Evolutionary conservation across 1,140 invertebrate genomes (phyloP).

Genomic region (Leucophenga varia): DNA sequence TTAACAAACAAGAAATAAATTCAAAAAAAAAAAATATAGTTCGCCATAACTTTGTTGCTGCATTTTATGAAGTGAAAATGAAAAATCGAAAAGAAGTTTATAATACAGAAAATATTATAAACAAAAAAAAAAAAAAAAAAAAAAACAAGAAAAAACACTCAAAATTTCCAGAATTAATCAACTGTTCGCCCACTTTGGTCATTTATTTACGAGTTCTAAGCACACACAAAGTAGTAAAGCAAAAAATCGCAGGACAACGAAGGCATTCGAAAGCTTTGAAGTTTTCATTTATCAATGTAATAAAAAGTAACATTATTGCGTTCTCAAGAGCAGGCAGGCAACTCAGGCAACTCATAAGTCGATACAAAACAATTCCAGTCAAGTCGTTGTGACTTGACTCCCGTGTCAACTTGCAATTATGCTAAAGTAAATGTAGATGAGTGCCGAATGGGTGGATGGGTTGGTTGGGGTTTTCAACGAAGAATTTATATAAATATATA

Average conservation of each 20-base stretch:
- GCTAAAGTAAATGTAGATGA: no score
- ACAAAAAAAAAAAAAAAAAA: no score
- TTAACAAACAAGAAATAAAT: no score
- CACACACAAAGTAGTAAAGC: conserved; percentile 3
- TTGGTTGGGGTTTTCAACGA: no score
- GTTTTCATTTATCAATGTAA: conserved; percentile 49
- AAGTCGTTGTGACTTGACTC: conserved; percentile 13
- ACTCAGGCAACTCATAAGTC: not conserved
- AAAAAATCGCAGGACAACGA: not conserved
- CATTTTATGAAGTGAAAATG: no score
- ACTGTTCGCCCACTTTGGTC: conserved; percentile 24
- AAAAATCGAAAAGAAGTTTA: no score
- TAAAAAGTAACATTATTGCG: conserved; percentile 33
- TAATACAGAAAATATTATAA: no score
- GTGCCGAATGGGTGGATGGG: conserved; percentile 27
- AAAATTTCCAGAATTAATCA: conserved; percentile 16
- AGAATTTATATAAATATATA: no score
- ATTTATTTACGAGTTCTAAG: conserved; percentile 19
- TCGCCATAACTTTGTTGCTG: no score
- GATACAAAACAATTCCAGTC: not conserved
- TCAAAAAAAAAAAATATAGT: no score
- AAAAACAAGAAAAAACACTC: conserved; percentile 2
- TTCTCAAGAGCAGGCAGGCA: not conserved
- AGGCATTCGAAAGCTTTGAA: conserved; percentile 23
- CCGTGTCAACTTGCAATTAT: conserved; percentile 55